Conservation (phyloP, 2,113 vertebrate genomes). For the Pluvianellus socialis region DNA sequence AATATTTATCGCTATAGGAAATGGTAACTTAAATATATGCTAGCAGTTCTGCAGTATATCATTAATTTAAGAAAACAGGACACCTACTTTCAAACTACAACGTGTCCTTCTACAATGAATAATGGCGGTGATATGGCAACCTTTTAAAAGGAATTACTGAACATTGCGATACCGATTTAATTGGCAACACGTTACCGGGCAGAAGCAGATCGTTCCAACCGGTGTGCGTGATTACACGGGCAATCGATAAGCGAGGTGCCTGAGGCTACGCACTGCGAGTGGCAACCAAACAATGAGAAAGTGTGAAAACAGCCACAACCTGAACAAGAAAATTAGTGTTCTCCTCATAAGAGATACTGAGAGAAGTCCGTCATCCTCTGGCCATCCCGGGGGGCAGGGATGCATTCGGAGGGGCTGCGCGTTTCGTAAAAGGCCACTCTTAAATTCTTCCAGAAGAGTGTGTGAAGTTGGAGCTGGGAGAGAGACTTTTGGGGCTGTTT, state of each 20-base stretch:
- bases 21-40: conserved; percentile 24
- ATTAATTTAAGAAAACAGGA: conserved; percentile 6
- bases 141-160: not conserved
- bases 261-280: not conserved
- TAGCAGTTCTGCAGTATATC: not conserved
- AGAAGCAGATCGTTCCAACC: not conserved
- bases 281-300: not conserved
- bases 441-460: not conserved
- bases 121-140: not conserved
- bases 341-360: not conserved
- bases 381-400: accelerated
- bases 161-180: not conserved
- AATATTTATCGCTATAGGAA: conserved; percentile 18
- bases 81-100: not conserved
- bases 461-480: not conserved
- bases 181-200: not conserved
- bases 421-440: accelerated
- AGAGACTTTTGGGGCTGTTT: not conserved
- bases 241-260: not conserved
- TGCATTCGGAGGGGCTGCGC: accelerated
- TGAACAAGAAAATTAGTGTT: not conserved
- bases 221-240: accelerated
- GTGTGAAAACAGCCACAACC: not conserved
- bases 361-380: not conserved
- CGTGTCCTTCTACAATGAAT: not conserved